These are phyloP conservation scores for Aphis craccivora DNA, from an alignment of 1,140 invertebrate species.

Conservation along the genomic window DNA sequence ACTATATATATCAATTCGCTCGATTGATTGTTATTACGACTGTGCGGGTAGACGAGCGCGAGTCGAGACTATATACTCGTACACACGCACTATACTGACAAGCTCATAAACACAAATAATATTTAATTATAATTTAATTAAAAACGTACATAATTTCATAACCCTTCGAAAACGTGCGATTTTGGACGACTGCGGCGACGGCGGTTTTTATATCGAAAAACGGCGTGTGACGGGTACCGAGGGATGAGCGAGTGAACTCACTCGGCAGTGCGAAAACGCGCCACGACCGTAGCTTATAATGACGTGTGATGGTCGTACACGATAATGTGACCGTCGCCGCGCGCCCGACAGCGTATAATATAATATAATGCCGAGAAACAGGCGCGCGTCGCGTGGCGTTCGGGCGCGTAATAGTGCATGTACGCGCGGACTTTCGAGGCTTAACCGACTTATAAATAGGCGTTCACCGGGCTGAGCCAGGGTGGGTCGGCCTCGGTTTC, in stretches of 20 bases:
- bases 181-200: no score
- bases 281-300: not conserved
- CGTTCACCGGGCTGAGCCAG: conserved; percentile 25
- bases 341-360: not conserved
- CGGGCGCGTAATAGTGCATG: not conserved
- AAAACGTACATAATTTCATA: no score
- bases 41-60: no score
- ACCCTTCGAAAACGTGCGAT: no score
- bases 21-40: not conserved
- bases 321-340: not conserved
- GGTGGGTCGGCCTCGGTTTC: conserved; percentile 44
- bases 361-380: not conserved
- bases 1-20: not conserved
- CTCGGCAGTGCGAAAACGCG: not conserved
- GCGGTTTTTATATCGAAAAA: not conserved
- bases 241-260: not conserved
- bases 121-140: no score
- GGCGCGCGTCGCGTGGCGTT: not conserved
- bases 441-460: conserved; percentile 52
- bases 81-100: not conserved
- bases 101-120: no score
- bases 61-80: not conserved
- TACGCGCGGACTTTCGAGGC: conserved; percentile 25
- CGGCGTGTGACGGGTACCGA: not conserved
- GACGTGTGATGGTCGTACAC: not conserved